Evolutionary conservation across 1,140 invertebrate species (phyloP), one percentile per base, ranked within the genome.

Genomic region (Drosophila biarmipes): DNA sequence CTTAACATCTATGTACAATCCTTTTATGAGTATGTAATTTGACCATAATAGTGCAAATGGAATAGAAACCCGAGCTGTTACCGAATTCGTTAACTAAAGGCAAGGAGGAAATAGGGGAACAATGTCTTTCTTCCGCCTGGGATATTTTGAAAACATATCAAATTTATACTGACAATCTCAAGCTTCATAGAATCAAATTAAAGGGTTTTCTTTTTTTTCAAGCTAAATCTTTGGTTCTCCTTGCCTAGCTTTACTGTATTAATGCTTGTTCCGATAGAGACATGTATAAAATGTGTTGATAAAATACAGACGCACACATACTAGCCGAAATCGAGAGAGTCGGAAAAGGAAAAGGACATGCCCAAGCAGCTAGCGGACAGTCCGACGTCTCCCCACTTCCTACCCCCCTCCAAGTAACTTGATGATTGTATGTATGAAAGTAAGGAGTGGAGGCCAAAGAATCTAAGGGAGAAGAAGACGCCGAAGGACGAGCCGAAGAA

Each of bases 291-390:
- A 75, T 75, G 72, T 76, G 73, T 68, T 76, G 73, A 76, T 76
- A 76, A 76, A 75, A 76, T 68, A 59, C 40, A 74, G 42, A 57
- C 29, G 59, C 67, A 62, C 11, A 59, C 38, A 43, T 19, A 71
- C 24, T 54, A 17, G 61, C 11, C 46, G 21, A 61, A 40, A 43
- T 19, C 53, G 34, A 59, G 55, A 73, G 56, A 54, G 61, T 42
- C 51, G 45, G 56, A 66, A 64, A 34, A 61, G 58, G 48, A 73
- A 75, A 87, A 86, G 81, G 81, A 86, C 81, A 81, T 87, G 67
- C 82, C 84, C 86, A 82, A 74, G 84, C 79, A 80, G 73, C 81
- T 71, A 82, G 71, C 72, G 82, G 82, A 87, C 82, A 82, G 84
- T 86, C 82, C 64, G 37, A 62, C 27, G 42, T 54, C 64, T 27